Evolutionary conservation across 2,888 invertebrate species (phyloP), one percentile per base, ranked within the genome.

Genomic region (Spodoptera picta): DNA sequence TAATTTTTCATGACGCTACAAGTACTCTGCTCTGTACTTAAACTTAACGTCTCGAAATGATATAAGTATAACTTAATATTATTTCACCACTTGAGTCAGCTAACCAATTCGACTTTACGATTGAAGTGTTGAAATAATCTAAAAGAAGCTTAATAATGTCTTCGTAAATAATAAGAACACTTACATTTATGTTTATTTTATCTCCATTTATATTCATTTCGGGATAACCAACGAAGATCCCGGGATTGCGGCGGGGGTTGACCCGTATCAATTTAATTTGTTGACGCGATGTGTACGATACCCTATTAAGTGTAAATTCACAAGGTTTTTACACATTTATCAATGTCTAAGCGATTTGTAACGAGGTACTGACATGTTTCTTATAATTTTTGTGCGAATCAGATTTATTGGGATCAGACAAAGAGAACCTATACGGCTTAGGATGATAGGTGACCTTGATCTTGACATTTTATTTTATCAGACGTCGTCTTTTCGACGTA

Each of bases 191-290:
- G 36, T 31, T 41, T 31, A 14, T 31, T n/a, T 31, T 50, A 36
- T 36, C 36, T 19, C 50, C 14, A 36, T 36, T 9, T 36, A 55
- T 44, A 54, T 50, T n/a, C 54, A 55, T 61, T 68, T 60, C 68
- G 27, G 50, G 50, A 68, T 50, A 54, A 68, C 36, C 41, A 68
- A 50, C 46, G 46, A 36, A 49, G 23, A 44, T 43, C 41, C 23
- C 14, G 27, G 52, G 68, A 42, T 19, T 41, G 46, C 49, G 66
- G 54, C 55, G 50, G 54, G 68, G 50, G 68, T 60, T 60, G 61
- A 67, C 68, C 67, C 68, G 60, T 51, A 60, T 68, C 68, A 67
- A 55, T 68, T 60, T 67, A 60, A 72, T 55, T 62, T 60, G 54
- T 52, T 67, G 57, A 60, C 46, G 43, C 41, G 46, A 67, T 57